Conservation (phyloP, 2,797 vertebrate genomes). For the Anguilla megastoma region DNA sequence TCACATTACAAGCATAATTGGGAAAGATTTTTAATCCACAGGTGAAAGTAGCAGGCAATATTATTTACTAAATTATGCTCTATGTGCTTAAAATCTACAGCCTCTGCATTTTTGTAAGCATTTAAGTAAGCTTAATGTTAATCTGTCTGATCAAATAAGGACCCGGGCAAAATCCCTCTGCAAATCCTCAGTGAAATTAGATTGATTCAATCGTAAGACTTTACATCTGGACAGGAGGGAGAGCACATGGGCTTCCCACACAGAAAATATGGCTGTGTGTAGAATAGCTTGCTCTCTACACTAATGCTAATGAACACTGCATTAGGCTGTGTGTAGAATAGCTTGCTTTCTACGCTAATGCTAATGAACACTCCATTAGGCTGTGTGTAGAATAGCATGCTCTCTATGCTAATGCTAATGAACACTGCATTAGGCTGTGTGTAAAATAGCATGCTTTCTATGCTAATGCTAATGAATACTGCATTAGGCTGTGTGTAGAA, state of each 20-base stretch:
- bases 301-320: neutral
- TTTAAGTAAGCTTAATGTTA: slow-evolving; percentile 31
- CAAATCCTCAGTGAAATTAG: slow-evolving; percentile 23
- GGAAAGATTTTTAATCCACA: neutral
- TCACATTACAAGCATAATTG: neutral
- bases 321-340: no score
- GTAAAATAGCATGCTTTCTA: neutral
- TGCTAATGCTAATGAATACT: neutral
- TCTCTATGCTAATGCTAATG: no score
- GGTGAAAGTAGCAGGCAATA: neutral
- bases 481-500: no score
- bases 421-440: neutral
- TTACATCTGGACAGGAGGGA: neutral
- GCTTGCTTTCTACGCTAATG: no score
- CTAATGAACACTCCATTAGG: neutral
- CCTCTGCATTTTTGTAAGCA: slow-evolving; percentile 9
- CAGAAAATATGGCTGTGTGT: neutral
- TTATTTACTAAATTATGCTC: neutral
- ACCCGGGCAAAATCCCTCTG: slow-evolving; percentile 23
- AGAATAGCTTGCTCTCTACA: neutral
- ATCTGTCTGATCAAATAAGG: slow-evolving; percentile 25
- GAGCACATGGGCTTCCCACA: neutral
- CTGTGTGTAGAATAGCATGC: no score
- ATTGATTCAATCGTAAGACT: slow-evolving; percentile 15
- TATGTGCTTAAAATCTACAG: neutral